A percentile compares a stretch with the other conserved stretches of the same genome.
phyloP scores from a whole-genome alignment of 2,888 invertebrate genomes.

The Heliconius aoede region DNA sequence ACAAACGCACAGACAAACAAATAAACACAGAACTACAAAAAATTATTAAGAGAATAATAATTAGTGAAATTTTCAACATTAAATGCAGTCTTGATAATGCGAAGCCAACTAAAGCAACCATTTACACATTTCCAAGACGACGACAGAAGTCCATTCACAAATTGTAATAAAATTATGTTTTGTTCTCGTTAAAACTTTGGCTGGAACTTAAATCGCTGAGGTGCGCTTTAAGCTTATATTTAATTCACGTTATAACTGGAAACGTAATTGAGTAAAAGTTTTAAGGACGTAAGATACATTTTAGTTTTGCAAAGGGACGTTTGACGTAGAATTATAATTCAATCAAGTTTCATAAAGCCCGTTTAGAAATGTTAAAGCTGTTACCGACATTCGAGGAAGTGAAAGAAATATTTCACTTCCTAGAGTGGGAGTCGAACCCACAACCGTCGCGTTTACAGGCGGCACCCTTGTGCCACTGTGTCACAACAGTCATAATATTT shows the following conservation, averaged over 20 bases:
- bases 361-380: not conserved
- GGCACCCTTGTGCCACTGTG: too few species aligned
- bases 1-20: not conserved
- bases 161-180: slow-evolving; percentile 31
- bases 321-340: not conserved
- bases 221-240: slow-evolving; percentile 18
- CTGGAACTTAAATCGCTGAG: slow-evolving; percentile 25
- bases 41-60: not conserved
- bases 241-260: slow-evolving; percentile 16
- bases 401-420: too few species aligned
- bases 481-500: too few species aligned
- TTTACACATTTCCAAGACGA: slow-evolving; percentile 31
- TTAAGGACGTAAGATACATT: not conserved
- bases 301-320: not conserved
- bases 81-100: slow-evolving; percentile 12
- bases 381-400: too few species aligned
- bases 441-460: too few species aligned
- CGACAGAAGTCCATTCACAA: slow-evolving; percentile 32
- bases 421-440: too few species aligned
- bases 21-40: not conserved
- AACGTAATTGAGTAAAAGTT: slow-evolving; percentile 9
- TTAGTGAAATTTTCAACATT: not conserved
- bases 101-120: slow-evolving; percentile 28
- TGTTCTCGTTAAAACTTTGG: slow-evolving; percentile 37
- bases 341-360: not conserved